phyloP scores from a whole-genome alignment of 2,113 vertebrate genomes.

The Microcebus lehilahytsara region DNA sequence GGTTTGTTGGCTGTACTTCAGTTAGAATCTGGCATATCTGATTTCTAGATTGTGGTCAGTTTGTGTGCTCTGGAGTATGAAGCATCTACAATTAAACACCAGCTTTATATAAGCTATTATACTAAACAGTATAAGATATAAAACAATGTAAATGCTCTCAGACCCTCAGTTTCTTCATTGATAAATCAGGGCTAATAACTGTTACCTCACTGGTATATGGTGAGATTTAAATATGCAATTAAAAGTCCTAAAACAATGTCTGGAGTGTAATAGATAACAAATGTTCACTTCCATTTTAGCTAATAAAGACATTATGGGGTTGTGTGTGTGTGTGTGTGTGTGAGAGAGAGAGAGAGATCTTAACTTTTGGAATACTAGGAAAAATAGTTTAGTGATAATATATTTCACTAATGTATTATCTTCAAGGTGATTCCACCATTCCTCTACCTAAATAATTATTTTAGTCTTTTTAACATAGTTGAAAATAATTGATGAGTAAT shows the following conservation, averaged over 20 bases:
- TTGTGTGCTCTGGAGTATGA: neutral
- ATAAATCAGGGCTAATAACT: neutral
- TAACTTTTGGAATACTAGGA: neutral
- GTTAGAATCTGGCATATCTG: neutral
- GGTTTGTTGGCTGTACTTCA: neutral
- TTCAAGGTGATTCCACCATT: neutral
- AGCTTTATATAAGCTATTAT: neutral
- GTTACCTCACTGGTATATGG: neutral
- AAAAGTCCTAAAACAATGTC: neutral
- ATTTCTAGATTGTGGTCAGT: neutral
- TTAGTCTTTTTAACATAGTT: neutral
- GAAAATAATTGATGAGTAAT: constrained; percentile 1
- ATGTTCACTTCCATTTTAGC: neutral
- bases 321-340: accelerated
- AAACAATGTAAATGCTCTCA: constrained; percentile 5
- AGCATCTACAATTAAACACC: neutral
- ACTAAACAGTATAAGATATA: neutral
- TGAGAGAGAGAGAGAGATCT: no score
- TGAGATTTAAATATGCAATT: neutral
- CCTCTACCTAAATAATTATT: constrained; percentile 32
- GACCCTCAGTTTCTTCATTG: neutral
- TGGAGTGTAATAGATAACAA: neutral
- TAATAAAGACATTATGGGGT: neutral
- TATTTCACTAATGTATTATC: neutral
- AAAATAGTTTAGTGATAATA: neutral